Percentiles rank a stretch among this genome's conserved stretches.
These are phyloP conservation scores for Trimorus sp. DNA, from an alignment of 2,888 invertebrate genomes.

Conservation along the genomic window DNA sequence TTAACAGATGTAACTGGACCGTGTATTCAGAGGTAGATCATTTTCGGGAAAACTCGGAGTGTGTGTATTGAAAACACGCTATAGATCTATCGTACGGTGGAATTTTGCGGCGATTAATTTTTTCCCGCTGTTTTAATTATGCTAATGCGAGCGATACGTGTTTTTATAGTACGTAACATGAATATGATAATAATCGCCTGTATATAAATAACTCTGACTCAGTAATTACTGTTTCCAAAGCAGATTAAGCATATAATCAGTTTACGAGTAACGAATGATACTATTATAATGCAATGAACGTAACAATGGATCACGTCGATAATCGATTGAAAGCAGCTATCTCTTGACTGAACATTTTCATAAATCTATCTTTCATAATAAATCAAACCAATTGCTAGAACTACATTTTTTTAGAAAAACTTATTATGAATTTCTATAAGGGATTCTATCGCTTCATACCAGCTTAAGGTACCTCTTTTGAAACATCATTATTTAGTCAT, in stretches of 20 bases:
- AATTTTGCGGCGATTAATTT: no score
- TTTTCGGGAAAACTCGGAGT: no score
- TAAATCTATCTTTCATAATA: not conserved
- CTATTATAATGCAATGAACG: not conserved
- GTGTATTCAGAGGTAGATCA: no score
- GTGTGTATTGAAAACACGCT: no score
- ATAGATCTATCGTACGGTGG: no score
- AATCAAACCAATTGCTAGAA: not conserved
- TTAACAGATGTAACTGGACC: no score
- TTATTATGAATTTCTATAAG: not conserved
- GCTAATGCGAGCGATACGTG: no score
- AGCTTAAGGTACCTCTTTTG: no score
- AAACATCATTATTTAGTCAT: no score
- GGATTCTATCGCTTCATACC: no score
- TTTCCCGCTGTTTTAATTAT: no score
- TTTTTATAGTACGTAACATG: no score
- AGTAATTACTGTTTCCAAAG: constrained; percentile 5
- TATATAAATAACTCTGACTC: not conserved
- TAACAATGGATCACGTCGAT: not conserved
- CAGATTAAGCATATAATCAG: constrained; percentile 9
- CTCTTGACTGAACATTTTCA: not conserved
- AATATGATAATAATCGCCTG: not conserved
- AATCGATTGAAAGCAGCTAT: not conserved
- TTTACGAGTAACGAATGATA: not conserved
- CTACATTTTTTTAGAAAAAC: not conserved